A percentile compares a stretch with the other conserved stretches of the same genome.
Conservation (phyloP, 2,888 invertebrate species). For the Tridacna gigas region DNA sequence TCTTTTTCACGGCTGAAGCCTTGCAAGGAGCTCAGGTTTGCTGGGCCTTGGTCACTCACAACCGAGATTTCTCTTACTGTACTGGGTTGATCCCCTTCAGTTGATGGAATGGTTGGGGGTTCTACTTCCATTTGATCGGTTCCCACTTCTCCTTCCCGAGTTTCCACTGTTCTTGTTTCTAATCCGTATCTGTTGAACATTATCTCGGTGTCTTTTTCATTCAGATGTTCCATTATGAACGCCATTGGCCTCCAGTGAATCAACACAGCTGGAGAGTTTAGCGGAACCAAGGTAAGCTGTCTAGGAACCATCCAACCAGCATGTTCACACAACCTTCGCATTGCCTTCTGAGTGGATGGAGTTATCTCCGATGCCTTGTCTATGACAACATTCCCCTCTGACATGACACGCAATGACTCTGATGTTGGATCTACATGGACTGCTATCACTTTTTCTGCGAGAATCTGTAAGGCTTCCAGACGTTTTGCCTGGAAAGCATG, state of each 20-base stretch:
- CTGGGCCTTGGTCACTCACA: background rate
- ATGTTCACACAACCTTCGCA: conserved; percentile 4
- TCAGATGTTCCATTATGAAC: conserved; percentile 12
- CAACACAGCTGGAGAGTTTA: conserved; percentile 31
- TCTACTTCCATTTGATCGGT: background rate
- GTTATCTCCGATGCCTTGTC: background rate
- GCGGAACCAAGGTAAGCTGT: conserved; percentile 26
- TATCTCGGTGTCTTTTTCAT: background rate
- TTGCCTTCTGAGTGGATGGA: background rate
- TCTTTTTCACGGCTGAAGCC: background rate
- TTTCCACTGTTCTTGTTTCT: background rate
- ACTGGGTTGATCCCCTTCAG: background rate
- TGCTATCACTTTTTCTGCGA: background rate
- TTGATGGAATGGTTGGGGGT: background rate
- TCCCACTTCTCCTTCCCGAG: background rate
- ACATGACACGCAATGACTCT: background rate
- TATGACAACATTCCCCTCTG: background rate
- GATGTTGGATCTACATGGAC: background rate
- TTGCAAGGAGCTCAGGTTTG: background rate
- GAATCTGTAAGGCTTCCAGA: conserved; percentile 1
- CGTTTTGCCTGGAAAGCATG: conserved; percentile 9
- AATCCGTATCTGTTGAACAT: background rate
- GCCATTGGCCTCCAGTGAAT: conserved; percentile 30
- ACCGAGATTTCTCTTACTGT: conserved; percentile 1
- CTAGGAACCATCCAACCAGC: conserved; percentile 11